Evolutionary conservation across 2,797 vertebrate species (phyloP), one percentile per base, ranked within the genome.

Genomic region (Arremon brunneinucha): DNA sequence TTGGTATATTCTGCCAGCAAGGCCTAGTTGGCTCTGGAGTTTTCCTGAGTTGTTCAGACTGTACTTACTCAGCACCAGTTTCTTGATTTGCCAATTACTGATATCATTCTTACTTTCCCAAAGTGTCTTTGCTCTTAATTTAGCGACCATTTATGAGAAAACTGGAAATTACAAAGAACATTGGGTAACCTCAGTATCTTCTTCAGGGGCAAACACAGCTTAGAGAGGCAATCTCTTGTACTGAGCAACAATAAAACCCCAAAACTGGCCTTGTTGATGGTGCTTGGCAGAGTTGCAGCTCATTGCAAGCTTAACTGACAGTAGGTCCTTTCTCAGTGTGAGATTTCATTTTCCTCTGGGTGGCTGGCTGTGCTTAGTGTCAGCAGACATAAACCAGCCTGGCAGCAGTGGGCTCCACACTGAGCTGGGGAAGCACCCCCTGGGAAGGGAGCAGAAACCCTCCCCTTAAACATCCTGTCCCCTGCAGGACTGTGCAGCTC

Each of bases 311-410:
- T 94, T 84, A 88, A 78, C 41, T 86, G 71, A 87, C 93, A 55
- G 64, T 28, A 44, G 50, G 50, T 82, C 76, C 80, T 91, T 89
- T 93, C 80, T 95, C 87, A 63, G 83, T 32, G 75, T 89, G 94
- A 94, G 37, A 87, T 94, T 92, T 83, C 70, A 77, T 96, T 97
- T 95, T 93, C 93, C 74, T 87, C 78, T 71, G 64, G 92, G 87
- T 74, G 93, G 47, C 46, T 95, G 60, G 89, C 90, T 94, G 90
- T 95, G 55, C 50, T 90, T 65, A 9, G 44, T 95, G 88, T 95
- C 90, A 87, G 67, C 87, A 91, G 60, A 41, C 64, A 92, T 77
- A 89, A 96, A 92, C n/a, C 44, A 23, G 50, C 75, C 93, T 95
- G 90, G 95, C 89, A 96, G 87, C 83, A 85, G 27, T 65, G 79